Evolutionary conservation across 64 coral and sea anemone genomes (phyloP).

Genomic region (Acropora yongei): DNA sequence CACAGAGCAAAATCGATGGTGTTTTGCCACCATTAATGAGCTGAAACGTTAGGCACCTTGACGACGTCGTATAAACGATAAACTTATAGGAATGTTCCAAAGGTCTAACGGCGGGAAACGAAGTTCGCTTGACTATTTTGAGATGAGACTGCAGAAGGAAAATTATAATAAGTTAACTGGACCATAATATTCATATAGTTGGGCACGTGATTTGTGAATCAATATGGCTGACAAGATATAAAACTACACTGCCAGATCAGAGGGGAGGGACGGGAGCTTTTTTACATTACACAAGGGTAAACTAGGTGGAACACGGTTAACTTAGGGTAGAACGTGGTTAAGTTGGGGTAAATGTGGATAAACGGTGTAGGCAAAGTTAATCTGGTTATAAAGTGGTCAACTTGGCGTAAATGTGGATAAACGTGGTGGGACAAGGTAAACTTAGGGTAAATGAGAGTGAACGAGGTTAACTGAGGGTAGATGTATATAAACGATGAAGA

Average conservation of each 20-base stretch:
- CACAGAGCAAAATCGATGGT: slow-evolving; percentile 10
- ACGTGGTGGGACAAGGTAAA: too few species aligned
- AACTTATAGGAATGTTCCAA: slow-evolving; percentile 49
- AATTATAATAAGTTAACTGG: slow-evolving; percentile 63
- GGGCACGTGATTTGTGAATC: slow-evolving; percentile 62
- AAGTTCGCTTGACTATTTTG: slow-evolving; percentile 59
- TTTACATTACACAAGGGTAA: too few species aligned
- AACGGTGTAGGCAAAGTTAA: too few species aligned
- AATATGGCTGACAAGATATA: slow-evolving; percentile 31
- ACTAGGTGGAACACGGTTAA: too few species aligned
- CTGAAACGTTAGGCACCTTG: slow-evolving; percentile 35
- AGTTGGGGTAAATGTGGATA: too few species aligned
- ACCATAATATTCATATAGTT: slow-evolving; percentile 46
- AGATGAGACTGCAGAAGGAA: slow-evolving; percentile 75
- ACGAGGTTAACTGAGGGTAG: too few species aligned
- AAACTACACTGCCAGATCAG: too few species aligned
- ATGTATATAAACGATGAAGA: too few species aligned
- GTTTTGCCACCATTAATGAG: slow-evolving; percentile 43
- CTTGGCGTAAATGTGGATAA: too few species aligned
- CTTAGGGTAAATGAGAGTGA: too few species aligned
- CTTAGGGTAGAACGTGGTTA: too few species aligned
- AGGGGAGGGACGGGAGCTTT: background rate
- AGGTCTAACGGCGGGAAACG: slow-evolving; percentile 87
- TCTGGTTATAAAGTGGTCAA: too few species aligned
- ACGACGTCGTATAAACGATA: background rate